Conservation (phyloP, 2,888 invertebrate species). For the Diarsia mendica region DNA sequence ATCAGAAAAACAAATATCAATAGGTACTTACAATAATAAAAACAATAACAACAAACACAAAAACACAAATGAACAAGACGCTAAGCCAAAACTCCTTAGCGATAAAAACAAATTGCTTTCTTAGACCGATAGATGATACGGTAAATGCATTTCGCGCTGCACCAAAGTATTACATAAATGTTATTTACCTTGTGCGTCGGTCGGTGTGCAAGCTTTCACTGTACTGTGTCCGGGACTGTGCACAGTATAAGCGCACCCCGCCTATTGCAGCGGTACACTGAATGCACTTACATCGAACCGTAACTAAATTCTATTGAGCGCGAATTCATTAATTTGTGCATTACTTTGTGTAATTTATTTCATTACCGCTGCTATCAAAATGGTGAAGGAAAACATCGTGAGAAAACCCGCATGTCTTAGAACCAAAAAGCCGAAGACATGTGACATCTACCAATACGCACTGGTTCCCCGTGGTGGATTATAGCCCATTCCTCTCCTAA, state of each 20-base stretch:
- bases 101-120: conserved; percentile 4
- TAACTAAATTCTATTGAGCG: background rate
- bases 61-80: background rate
- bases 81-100: background rate
- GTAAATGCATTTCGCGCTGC: conserved; percentile 50
- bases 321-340: too few relatives aligned
- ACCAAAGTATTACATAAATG: conserved; percentile 37
- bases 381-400: too few relatives aligned
- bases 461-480: too few relatives aligned
- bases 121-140: conserved; percentile 9
- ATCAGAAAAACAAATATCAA: background rate
- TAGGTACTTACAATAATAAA: conserved; percentile 2
- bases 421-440: too few relatives aligned
- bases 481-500: too few relatives aligned
- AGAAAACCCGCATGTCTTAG: too few relatives aligned
- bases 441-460: too few relatives aligned
- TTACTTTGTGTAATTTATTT: too few relatives aligned
- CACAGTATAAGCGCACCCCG: conserved; percentile 58
- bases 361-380: too few relatives aligned
- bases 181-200: conserved; percentile 66
- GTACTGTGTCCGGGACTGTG: conserved; percentile 47
- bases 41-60: background rate
- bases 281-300: conserved; percentile 42
- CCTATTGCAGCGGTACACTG: conserved; percentile 31
- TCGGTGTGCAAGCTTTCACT: conserved; percentile 70